Conservation (phyloP, 64 coral and sea anemone genomes). For the Pachyseris speciosa region DNA sequence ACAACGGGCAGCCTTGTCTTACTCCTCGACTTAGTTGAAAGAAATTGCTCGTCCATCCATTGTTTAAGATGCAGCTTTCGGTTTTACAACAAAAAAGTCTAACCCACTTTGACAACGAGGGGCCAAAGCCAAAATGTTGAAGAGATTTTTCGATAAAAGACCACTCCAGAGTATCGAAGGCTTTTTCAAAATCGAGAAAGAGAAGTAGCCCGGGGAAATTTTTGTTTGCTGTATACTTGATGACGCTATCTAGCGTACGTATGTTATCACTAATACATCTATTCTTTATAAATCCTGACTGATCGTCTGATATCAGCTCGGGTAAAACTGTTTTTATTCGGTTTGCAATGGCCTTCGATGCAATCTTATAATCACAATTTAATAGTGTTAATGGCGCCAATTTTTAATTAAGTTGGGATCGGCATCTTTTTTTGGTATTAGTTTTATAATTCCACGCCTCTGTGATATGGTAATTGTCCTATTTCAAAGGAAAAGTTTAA, state of each 20-base stretch:
- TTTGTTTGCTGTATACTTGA: neutral
- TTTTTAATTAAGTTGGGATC: too few relatives aligned
- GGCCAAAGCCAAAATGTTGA: too few relatives aligned
- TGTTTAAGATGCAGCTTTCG: constrained; percentile 37
- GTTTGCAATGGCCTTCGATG: too few relatives aligned
- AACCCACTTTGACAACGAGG: neutral
- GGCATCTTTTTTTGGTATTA: neutral
- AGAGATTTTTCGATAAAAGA: too few relatives aligned
- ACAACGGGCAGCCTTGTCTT: constrained; percentile 29
- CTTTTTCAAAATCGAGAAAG: neutral
- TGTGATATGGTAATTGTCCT: neutral
- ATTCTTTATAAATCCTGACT: too few relatives aligned
- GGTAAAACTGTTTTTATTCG: neutral
- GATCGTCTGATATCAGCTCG: too few relatives aligned
- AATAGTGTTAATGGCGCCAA: too few relatives aligned
- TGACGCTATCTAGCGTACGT: too few relatives aligned
- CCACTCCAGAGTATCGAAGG: too few relatives aligned
- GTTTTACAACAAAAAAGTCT: constrained; percentile 11
- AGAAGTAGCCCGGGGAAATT: neutral
- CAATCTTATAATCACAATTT: too few relatives aligned
- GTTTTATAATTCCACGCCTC: neutral
- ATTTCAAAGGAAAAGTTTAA: neutral
- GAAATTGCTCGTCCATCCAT: constrained; percentile 24
- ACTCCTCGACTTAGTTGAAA: constrained; percentile 14
- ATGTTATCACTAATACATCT: too few relatives aligned